Base-by-base conservation (phyloP, 2,888 invertebrate species). In the Platycnemis pennipes region DNA sequence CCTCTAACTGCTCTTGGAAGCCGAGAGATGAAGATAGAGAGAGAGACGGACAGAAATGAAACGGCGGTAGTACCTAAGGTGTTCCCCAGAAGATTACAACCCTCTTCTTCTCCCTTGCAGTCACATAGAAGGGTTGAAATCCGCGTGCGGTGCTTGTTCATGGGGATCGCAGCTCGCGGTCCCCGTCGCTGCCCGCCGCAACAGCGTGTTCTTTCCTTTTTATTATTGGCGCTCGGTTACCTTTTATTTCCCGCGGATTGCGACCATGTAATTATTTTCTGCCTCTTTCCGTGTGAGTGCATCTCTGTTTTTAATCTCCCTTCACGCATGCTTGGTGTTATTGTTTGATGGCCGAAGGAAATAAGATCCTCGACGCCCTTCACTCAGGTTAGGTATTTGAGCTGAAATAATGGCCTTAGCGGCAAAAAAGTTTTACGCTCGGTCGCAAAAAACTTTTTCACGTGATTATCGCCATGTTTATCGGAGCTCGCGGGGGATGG, bases 201-300 rank as follows among this genome's bases (percentile, higher is more conserved):
- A 89, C 89, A 31, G 37, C 16, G 91, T n/a, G 91, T 63, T n/a
- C 26, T 26, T 26, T 11, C 31, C 77, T 31, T 77, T n/a, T 91
- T 91, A 91, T 77, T 63, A 91, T 89, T 89, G 89, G 37, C 63
- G n/a, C n/a, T 69, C 44, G 53, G 63, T 44, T 63, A 63, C 63
- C 45, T 91, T 91, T 91, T 91, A 91, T 91, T 45, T 63, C 91
- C 26, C 44, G 42, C 37, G 63, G 63, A 91, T 91, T 63, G 91
- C 91, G 22, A 56, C 56, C 44, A 69, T 56, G 63, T 63, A 91
- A 91, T 91, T 91, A 69, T 91, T 56, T 69, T 44, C 63, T 13
- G 91, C n/a, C 91, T 42, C 77, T 77, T 77, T 77, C 77, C 37
- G 26, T 16, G 77, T 37, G 16, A 77, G 37, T 77, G 77, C 77